phyloP scores from a whole-genome alignment of 2,113 vertebrate genomes.

The Pandion haliaetus region DNA sequence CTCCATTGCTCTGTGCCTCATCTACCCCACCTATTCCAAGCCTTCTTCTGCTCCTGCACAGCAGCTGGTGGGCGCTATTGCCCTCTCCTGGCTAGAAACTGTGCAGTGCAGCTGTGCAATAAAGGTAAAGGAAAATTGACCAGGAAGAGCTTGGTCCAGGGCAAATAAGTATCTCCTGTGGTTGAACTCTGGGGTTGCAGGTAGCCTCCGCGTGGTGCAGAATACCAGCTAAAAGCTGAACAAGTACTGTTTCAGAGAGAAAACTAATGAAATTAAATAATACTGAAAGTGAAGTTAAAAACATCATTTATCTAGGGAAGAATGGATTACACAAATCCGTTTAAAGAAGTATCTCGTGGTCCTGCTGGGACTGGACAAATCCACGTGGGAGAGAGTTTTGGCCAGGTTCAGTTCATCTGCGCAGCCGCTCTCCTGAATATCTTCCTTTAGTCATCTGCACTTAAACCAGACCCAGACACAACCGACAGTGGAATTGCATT shows the following conservation, averaged over 20 bases:
- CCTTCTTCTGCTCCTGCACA: background rate
- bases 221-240: background rate
- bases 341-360: background rate
- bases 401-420: background rate
- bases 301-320: background rate
- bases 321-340: background rate
- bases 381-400: background rate
- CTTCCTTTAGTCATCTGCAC: background rate
- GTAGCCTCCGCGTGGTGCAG: background rate
- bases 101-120: background rate
- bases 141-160: background rate
- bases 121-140: background rate
- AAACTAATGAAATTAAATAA: background rate
- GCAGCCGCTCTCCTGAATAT: background rate
- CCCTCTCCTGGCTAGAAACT: conserved; percentile 7
- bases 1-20: background rate
- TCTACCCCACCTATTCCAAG: background rate
- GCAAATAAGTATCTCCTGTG: background rate
- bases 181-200: background rate
- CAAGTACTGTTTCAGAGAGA: background rate
- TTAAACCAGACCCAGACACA: background rate
- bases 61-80: background rate
- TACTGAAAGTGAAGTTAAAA: background rate
- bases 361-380: background rate
- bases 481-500: background rate